Percentiles rank a stretch among this genome's conserved stretches.
Conservation (phyloP, 2,113 vertebrate genomes). For the Arizona elegans region DNA sequence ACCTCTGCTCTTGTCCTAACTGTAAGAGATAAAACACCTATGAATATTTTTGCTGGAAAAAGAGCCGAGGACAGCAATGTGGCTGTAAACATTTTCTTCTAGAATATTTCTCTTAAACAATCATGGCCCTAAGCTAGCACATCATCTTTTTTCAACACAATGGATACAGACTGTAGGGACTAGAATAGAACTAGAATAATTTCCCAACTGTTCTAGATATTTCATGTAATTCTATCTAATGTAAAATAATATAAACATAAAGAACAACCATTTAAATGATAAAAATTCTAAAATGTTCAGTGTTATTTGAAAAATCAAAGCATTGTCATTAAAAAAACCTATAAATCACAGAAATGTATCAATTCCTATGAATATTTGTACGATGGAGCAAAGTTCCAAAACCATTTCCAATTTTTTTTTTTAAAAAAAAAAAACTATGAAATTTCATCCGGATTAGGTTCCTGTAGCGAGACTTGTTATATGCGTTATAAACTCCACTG, state of each 20-base stretch:
- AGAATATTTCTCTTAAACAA: background rate
- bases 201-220: background rate
- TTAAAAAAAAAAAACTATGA: constrained; percentile 1
- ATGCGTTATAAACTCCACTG: constrained; percentile 8
- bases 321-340: background rate
- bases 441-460: background rate
- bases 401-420: background rate
- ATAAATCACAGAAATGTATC: background rate
- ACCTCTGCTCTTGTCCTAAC: background rate
- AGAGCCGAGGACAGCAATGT: background rate
- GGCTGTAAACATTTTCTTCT: background rate
- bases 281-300: constrained; percentile 12
- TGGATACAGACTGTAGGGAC: background rate
- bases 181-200: background rate
- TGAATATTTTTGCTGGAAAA: background rate
- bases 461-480: background rate
- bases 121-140: background rate
- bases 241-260: background rate
- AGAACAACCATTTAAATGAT: background rate
- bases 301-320: no score
- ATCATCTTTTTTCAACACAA: background rate
- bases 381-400: background rate
- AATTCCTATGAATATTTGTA: background rate
- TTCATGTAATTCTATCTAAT: background rate
- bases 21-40: background rate